Conservation (phyloP, 2,888 invertebrate genomes). For the Drosophila vallismaia region DNA sequence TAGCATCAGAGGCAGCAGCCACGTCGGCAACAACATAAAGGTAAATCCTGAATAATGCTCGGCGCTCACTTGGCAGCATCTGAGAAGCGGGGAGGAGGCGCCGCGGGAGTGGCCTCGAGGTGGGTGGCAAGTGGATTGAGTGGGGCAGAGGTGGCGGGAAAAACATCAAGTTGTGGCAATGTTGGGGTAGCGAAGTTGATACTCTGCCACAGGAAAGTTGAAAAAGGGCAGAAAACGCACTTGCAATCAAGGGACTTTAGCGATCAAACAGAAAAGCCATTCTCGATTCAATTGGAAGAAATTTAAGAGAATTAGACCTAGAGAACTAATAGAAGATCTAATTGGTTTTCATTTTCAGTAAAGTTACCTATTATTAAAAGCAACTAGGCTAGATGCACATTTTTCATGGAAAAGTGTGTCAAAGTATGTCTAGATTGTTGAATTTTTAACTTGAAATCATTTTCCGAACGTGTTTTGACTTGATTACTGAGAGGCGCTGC, state of each 20-base stretch:
- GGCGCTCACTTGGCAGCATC: constrained; percentile 66
- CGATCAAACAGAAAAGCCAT: background rate
- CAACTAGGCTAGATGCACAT: no score
- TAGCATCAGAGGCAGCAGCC: constrained; percentile 43
- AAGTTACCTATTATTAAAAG: no score
- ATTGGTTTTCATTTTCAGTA: background rate
- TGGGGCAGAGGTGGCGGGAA: constrained; percentile 8
- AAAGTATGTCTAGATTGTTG: no score
- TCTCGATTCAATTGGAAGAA: background rate
- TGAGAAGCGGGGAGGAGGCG: constrained; percentile 44
- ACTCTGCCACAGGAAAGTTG: constrained; percentile 13
- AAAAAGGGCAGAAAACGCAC: background rate
- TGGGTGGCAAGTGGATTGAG: background rate
- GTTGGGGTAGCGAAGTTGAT: constrained; percentile 8
- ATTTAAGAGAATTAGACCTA: background rate
- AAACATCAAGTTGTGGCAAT: constrained; percentile 11
- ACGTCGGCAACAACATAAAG: constrained; percentile 77
- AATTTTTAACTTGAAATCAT: no score
- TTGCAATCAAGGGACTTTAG: background rate
- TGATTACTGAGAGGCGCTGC: no score
- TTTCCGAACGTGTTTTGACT: no score
- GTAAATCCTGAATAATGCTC: constrained; percentile 81
- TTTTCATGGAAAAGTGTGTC: no score
- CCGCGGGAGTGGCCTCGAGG: constrained; percentile 52
- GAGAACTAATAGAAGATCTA: no score